phyloP scores from a whole-genome alignment of 2,113 vertebrate genomes.

The Pedionomus torquatus region DNA sequence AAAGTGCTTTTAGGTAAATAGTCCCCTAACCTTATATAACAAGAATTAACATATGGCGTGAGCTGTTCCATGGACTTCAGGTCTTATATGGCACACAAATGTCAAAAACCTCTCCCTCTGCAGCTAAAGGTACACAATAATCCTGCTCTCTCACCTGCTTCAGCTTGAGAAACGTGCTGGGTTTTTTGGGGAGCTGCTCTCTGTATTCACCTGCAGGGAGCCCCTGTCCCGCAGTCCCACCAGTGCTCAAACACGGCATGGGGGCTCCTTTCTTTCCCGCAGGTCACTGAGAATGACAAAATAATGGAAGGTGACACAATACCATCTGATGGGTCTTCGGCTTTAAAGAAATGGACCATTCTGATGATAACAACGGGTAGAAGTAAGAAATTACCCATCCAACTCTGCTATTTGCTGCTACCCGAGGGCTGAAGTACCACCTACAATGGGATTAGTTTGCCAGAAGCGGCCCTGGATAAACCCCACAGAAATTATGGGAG shows the following conservation, averaged over 20 bases:
- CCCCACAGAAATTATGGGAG: background rate
- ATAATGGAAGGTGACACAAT: background rate
- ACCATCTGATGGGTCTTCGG: background rate
- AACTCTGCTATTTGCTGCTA: background rate
- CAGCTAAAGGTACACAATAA: background rate
- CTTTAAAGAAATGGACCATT: constrained; percentile 25
- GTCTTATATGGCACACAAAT: background rate
- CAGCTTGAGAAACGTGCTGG: background rate
- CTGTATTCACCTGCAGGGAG: background rate
- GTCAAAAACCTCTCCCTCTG: background rate
- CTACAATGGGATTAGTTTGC: background rate
- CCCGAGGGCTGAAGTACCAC: background rate
- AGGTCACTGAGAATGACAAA: background rate
- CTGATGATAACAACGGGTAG: constrained; percentile 25
- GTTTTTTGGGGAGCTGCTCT: background rate
- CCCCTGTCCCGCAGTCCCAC: background rate
- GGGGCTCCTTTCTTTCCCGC: background rate
- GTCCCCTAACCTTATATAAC: background rate
- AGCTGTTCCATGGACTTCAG: background rate
- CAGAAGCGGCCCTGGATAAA: background rate
- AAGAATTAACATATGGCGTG: background rate
- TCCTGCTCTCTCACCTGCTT: background rate
- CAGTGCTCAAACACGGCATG: fast-evolving
- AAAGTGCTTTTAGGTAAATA: background rate
- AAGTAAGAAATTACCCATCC: constrained; percentile 24